phyloP scores from a whole-genome alignment of 2,113 vertebrate species.

The Ammospiza nelsoni region DNA sequence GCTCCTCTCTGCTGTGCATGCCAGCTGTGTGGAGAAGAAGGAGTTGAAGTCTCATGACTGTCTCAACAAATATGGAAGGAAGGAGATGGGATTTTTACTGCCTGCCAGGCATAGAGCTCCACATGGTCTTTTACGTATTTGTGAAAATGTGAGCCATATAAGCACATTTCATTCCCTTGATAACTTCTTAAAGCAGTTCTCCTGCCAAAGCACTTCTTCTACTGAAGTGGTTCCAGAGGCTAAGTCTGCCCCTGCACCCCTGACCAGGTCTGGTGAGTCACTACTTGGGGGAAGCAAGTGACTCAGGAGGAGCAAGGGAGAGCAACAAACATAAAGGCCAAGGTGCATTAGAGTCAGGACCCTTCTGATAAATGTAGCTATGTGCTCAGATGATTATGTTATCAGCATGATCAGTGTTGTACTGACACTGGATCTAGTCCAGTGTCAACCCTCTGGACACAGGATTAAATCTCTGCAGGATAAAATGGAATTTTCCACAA shows the following conservation, averaged over 20 bases:
- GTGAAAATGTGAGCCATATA: neutral
- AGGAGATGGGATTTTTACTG: neutral
- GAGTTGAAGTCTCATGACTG: neutral
- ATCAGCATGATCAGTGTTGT: neutral
- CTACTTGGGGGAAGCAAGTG: neutral
- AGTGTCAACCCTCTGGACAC: neutral
- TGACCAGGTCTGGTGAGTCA: neutral
- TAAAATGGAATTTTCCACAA: neutral
- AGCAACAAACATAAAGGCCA: neutral
- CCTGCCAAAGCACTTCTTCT: neutral
- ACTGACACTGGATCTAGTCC: neutral
- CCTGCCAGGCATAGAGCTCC: neutral
- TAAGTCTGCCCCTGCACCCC: neutral
- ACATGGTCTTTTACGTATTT: neutral
- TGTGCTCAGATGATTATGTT: neutral
- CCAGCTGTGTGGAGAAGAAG: neutral
- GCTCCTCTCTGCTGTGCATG: neutral
- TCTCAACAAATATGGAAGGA: neutral
- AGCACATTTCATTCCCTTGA: neutral
- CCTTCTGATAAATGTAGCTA: neutral
- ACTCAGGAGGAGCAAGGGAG: neutral
- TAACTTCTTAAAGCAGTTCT: neutral
- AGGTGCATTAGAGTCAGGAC: neutral
- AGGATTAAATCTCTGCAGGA: neutral
- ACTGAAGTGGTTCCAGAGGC: neutral